Evolutionary conservation across 2,113 vertebrate genomes (phyloP).

Genomic region (Columba janthina): DNA sequence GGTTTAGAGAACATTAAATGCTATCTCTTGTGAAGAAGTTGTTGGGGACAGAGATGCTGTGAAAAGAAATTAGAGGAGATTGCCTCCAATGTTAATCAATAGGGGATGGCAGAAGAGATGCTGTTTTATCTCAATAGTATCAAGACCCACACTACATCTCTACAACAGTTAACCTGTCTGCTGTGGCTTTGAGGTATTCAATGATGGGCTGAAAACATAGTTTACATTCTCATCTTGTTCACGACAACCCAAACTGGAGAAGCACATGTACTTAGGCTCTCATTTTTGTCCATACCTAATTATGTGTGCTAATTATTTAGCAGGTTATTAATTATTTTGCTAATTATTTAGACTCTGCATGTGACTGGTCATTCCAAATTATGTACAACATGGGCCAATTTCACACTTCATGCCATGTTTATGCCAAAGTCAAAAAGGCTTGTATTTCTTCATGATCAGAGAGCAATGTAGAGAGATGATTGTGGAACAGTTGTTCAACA

Average conservation of each 20-base stretch:
- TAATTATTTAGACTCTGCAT: slow-evolving; percentile 58
- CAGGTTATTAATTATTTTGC: slow-evolving; percentile 51
- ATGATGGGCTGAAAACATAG: not conserved
- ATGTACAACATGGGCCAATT: slow-evolving; percentile 68
- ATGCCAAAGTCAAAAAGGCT: not conserved
- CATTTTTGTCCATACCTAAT: not conserved
- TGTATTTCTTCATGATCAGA: not conserved
- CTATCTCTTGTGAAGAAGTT: not conserved
- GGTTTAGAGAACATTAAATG: not conserved
- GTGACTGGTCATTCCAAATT: slow-evolving; percentile 25
- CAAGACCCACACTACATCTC: not conserved
- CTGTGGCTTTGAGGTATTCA: no score
- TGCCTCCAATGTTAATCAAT: not conserved
- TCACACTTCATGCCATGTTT: slow-evolving; percentile 62
- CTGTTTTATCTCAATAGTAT: not conserved
- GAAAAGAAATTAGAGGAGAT: not conserved
- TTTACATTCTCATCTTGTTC: not conserved
- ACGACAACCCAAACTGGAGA: not conserved
- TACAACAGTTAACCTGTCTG: not conserved
- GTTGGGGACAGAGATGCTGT: no score
- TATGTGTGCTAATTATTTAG: slow-evolving; percentile 16
- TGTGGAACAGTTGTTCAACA: not conserved
- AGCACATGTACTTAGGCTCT: not conserved
- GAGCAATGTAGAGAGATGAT: not conserved
- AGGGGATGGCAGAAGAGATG: not conserved